phyloP scores from a whole-genome alignment of 2,797 vertebrate genomes.

The Acrossocheilus fasciatus region DNA sequence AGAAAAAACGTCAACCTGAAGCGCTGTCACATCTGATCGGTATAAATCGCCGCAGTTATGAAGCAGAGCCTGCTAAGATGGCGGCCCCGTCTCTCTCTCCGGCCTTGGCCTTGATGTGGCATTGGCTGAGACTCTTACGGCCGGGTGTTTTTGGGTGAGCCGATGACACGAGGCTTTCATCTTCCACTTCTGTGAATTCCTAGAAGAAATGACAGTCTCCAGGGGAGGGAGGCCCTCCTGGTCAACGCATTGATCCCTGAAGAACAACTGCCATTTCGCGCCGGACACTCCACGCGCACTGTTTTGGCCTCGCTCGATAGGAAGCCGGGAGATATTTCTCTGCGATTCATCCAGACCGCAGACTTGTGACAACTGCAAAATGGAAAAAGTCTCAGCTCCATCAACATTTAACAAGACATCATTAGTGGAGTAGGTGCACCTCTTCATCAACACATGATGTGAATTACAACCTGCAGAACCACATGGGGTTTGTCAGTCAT shows the following conservation, averaged over 20 bases:
- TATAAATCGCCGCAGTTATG: conserved; percentile 38
- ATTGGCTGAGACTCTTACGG: conserved; percentile 50
- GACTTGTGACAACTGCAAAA: conserved; percentile 40
- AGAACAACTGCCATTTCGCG: conserved; percentile 67
- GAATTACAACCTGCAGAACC: conserved; percentile 66
- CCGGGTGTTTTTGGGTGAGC: conserved; percentile 62
- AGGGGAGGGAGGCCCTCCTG: conserved; percentile 55
- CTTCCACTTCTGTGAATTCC: conserved; percentile 69
- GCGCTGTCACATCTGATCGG: conserved; percentile 29
- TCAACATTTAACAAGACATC: conserved; percentile 60
- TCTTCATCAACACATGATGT: conserved; percentile 62
- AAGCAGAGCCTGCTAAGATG: conserved; percentile 45
- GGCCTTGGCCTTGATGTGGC: conserved; percentile 55
- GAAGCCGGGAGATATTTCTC: conserved; percentile 37
- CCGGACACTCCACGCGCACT: conserved; percentile 49
- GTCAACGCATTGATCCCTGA: conserved; percentile 68
- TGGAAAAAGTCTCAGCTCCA: conserved; percentile 41
- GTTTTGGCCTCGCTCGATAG: conserved; percentile 50
- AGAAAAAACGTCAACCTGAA: conserved; percentile 7
- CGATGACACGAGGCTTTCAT: conserved; percentile 65
- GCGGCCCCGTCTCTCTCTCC: conserved; percentile 15
- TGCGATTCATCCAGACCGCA: conserved; percentile 13
- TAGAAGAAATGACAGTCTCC: conserved; percentile 62
- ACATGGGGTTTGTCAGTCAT: conserved; percentile 65
- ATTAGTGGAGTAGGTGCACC: conserved; percentile 59